Evolutionary conservation across 2,888 invertebrate species (phyloP), one percentile per base, ranked within the genome.

Genomic region (Frankliniella fusca): DNA sequence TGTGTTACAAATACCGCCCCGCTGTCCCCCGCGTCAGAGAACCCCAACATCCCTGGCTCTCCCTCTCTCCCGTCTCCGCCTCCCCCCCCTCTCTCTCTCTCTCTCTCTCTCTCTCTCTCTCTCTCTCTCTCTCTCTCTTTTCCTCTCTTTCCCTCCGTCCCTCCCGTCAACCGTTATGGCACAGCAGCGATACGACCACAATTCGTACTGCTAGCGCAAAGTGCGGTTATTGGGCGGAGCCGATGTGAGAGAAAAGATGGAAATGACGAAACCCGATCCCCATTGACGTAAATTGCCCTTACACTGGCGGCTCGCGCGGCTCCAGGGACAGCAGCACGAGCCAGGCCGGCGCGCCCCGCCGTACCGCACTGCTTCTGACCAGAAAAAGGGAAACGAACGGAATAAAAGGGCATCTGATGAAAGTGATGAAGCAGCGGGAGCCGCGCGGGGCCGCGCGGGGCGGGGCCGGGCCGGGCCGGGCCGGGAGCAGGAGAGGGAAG

Each of bases 401-500:
- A 76, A 76, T 23, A 76, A 76, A 76, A 76, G 70, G 70, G 70
- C 70, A 76, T 76, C 70, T 23, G 70, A 76, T 76, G 70, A 76
- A 76, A 76, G 70, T 23, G 70, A 76, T 76, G 70, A 27, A 23
- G 23, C 70, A n/a, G 70, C 23, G 18, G 61, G 20, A 11, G 61
- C 61, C 15, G 54, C 54, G 8, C 7, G 61, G 61, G 54, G 54
- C 50, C 15, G 10, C 50, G 50, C 50, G 50, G 50, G 50, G n/a
- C 15, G 15, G 10, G n/a, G 38, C 38, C 38, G 38, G 54, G 54
- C 54, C 54, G 15, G 54, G 54, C 54, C 54, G 54, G 54, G 54
- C 54, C 54, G 18, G 54, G 54, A 54, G 38, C 38, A 5, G 5
- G 38, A 38, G 38, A 38, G 38, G 38, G 38, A 38, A 38, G 38